Percentiles rank a stretch among this genome's conserved stretches.
Conservation (phyloP, 2,888 invertebrate species). For the Gastrophysa polygoni region DNA sequence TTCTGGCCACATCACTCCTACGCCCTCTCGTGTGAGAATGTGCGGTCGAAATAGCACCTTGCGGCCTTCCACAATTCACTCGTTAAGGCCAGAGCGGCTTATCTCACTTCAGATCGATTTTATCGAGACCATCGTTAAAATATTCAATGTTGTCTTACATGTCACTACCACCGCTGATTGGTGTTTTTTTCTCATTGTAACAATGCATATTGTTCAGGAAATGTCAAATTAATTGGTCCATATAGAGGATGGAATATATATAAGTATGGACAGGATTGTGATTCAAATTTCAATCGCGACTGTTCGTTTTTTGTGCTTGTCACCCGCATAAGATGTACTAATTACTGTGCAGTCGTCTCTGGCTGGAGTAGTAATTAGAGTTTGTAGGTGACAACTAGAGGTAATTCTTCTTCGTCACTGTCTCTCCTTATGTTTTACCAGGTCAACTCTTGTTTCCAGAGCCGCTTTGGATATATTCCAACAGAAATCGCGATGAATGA, state of each 20-base stretch:
- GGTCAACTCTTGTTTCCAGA: neutral
- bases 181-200: conserved; percentile 14
- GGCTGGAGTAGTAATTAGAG: neutral
- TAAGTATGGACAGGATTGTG: no score
- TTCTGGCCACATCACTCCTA: no score
- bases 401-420: neutral
- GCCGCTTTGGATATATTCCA: neutral
- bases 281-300: no score
- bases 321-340: no score
- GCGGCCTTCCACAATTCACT: conserved; percentile 43
- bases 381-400: neutral
- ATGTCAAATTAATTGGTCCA: conserved; percentile 6
- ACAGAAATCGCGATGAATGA: neutral
- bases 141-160: conserved; percentile 49
- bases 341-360: neutral
- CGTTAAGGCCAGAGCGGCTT: conserved; percentile 50
- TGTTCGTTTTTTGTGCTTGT: no score
- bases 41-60: conserved; percentile 51
- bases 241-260: neutral
- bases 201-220: conserved; percentile 4
- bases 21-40: conserved; percentile 47
- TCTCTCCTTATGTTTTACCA: neutral
- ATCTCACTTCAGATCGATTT: conserved; percentile 50
- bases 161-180: conserved; percentile 38
- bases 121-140: conserved; percentile 50